Conservation (phyloP, 2,797 vertebrate genomes). For the Acanthis flammea region DNA sequence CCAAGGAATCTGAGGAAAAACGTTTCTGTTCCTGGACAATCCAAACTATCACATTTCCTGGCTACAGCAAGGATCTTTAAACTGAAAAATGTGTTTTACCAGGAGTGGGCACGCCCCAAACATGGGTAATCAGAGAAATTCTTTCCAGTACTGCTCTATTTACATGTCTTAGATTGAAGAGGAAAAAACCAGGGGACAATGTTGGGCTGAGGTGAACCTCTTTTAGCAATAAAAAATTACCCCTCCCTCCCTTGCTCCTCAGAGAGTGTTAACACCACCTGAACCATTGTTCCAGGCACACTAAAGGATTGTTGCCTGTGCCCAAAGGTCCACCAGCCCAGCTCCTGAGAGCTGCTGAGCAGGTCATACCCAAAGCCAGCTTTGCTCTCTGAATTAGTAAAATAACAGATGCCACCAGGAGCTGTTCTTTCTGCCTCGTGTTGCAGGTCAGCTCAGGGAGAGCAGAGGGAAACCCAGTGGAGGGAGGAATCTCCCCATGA, state of each 20-base stretch:
- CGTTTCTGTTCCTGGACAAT: constrained; percentile 36
- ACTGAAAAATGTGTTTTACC: constrained; percentile 10
- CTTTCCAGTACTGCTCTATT: neutral
- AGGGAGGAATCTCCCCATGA: neutral
- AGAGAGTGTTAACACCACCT: neutral
- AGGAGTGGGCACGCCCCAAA: neutral
- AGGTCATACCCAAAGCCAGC: neutral
- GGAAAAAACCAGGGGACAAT: neutral
- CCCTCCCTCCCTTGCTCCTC: neutral
- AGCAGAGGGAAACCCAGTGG: neutral
- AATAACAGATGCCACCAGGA: neutral
- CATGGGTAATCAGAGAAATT: neutral
- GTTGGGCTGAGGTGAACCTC: neutral
- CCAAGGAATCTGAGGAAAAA: constrained; percentile 26
- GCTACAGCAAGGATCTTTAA: neutral
- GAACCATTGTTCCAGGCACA: neutral
- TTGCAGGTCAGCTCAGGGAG: neutral
- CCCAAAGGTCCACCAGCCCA: neutral
- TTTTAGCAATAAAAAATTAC: neutral
- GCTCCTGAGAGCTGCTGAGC: neutral
- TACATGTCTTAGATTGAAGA: neutral
- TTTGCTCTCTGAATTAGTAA: neutral
- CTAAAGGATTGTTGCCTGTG: neutral
- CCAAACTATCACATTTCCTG: constrained; percentile 12
- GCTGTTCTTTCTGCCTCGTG: neutral